Evolutionary conservation across 2,113 vertebrate species (phyloP).

Genomic region (Poeciliopsis occidentalis): DNA sequence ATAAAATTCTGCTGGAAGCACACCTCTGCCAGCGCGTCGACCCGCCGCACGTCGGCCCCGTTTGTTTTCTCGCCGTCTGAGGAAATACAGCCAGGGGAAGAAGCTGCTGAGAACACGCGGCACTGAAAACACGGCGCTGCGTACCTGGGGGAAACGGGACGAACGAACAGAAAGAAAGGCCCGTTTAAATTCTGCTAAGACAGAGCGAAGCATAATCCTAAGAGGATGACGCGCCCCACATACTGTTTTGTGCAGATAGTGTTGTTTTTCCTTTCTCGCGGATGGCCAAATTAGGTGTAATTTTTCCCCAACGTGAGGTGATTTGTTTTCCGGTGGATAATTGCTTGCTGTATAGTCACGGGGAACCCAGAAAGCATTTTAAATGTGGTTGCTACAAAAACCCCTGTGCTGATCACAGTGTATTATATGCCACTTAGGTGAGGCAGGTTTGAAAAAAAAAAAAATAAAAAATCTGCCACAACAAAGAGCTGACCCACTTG

Average conservation of each 20-base stretch:
- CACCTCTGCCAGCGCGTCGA: conserved; percentile 7
- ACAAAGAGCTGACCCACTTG: conserved; percentile 62
- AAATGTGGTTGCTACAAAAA: conserved; percentile 20
- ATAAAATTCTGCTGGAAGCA: conserved; percentile 10
- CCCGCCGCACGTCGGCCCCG: conserved; percentile 4
- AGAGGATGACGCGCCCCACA: conserved; percentile 39
- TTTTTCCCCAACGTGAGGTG: conserved; percentile 22
- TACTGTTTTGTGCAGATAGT: conserved; percentile 32
- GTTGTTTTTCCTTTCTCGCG: conserved; percentile 27
- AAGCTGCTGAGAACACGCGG: conserved; percentile 21
- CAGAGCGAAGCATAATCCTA: conserved; percentile 39
- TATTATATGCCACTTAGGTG: conserved; percentile 45
- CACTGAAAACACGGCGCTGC: conserved; percentile 24
- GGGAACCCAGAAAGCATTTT: conserved; percentile 32
- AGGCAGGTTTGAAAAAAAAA: conserved; percentile 53
- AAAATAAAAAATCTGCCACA: conserved; percentile 48
- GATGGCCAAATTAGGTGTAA: conserved; percentile 35
- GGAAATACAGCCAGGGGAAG: conserved; percentile 17
- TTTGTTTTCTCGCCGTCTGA: conserved; percentile 15
- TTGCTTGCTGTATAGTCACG: conserved; percentile 21
- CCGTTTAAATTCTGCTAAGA: conserved; percentile 51
- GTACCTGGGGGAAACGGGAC: conserved; percentile 27
- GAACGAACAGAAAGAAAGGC: conserved; percentile 26
- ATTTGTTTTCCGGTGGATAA: conserved; percentile 37
- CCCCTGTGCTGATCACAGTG: conserved; percentile 32